Evolutionary conservation across 2,113 vertebrate species (phyloP), one percentile per base, ranked within the genome.

Genomic region (Tragelaphus strepsiceros): DNA sequence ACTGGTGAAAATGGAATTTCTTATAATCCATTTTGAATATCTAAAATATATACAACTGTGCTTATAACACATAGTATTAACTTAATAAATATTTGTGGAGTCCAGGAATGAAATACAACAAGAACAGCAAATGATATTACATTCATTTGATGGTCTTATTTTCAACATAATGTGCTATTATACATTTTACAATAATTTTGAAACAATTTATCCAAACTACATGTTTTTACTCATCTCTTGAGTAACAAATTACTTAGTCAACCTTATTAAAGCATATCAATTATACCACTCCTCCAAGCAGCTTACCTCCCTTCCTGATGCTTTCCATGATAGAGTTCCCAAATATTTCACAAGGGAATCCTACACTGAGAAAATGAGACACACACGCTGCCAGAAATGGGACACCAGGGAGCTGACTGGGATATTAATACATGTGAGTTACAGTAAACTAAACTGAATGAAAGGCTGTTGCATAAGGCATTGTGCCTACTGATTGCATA

Each of bases 371-470:
- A 90, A 97, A 91, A 96, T 97, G 93, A 97, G 83, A 96, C 84
- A 94, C 49, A 91, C 84, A 92, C 4, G 59, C 77, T 95, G 43
- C 59, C 77, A 59, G 94, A 89, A 96, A 98, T 86, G 35, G 77
- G 62, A 61, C 92, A 96, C 28, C 13, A 62, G 96, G 90, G 94
- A 98, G 32, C 22, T 93, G 92, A 91, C 64, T n/a, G 84, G 64
- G 71, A 95, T 85, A 92, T 97, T 90, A 97, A 97, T 94, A 93
- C 35, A 94, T 26, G 24, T 95, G 91, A 92, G 32, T 97, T 96
- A 96, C n/a, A 97, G 56, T 94, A 98, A 98, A 98, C 97, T 97
- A 96, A 97, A 82, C 92, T 91, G 98, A 97, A 94, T 97, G 96
- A 97, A 96, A 90, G 87, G 39, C 92, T 98, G 95, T 95, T 91